These are phyloP conservation scores for Tetropium fuscum DNA, from an alignment of 2,888 invertebrate genomes.

Conservation along the genomic window DNA sequence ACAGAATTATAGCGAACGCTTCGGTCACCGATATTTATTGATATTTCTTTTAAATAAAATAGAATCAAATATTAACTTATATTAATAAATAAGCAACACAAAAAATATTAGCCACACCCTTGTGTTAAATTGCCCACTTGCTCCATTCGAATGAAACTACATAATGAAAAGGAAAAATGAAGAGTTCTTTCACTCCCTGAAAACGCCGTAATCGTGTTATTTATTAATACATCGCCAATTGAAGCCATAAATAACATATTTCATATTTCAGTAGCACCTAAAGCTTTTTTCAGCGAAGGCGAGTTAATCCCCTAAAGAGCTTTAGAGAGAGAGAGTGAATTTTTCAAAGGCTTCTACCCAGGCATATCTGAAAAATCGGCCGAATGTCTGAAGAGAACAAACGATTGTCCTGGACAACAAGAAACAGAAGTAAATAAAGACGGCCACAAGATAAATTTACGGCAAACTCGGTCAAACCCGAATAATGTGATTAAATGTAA, in stretches of 20 bases:
- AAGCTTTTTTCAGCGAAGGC: conserved; percentile 31
- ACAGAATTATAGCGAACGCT: too few relatives aligned
- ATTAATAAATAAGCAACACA: too few relatives aligned
- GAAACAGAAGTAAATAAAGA: conserved; percentile 19
- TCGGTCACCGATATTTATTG: too few relatives aligned
- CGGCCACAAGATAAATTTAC: conserved; percentile 17
- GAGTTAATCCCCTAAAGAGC: conserved; percentile 44
- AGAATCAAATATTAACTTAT: too few relatives aligned
- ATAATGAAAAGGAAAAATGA: too few relatives aligned
- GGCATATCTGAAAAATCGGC: conserved; percentile 13
- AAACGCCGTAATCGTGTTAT: conserved; percentile 19
- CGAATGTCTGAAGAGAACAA: conserved; percentile 17
- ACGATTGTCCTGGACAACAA: conserved; percentile 18
- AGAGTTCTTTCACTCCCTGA: neutral
- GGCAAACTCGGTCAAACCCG: conserved; percentile 5
- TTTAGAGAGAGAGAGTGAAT: conserved; percentile 27
- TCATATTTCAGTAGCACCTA: conserved; percentile 43
- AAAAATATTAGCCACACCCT: too few relatives aligned
- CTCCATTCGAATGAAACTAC: too few relatives aligned
- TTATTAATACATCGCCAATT: conserved; percentile 16
- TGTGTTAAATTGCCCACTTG: too few relatives aligned
- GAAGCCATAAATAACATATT: conserved; percentile 22
- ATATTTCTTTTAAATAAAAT: too few relatives aligned
- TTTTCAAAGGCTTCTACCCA: conserved; percentile 13
- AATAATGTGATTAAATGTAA: conserved; percentile 26